phyloP scores from a whole-genome alignment of 2,888 invertebrate genomes.

The Stenchaetothrips biformis region DNA sequence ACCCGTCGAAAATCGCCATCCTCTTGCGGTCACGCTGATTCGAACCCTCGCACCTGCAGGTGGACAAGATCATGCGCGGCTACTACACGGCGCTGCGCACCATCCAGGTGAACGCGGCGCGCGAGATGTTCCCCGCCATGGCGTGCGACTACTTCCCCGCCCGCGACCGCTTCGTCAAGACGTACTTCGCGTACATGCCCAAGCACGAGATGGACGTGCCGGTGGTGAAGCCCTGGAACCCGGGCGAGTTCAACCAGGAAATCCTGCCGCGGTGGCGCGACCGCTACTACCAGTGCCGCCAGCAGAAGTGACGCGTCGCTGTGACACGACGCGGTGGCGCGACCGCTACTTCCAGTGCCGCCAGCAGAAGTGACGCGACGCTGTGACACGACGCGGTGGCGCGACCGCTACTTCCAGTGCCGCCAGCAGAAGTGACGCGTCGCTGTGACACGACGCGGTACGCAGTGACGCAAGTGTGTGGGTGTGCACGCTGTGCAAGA shows the following conservation, averaged over 20 bases:
- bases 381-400: background rate
- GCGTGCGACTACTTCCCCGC: constrained; percentile 14
- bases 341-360: constrained; percentile 6
- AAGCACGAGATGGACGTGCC: background rate
- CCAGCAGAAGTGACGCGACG: background rate
- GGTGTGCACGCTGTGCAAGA: background rate
- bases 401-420: constrained; percentile 10
- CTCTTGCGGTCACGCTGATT: background rate
- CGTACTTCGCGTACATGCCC: constrained; percentile 22
- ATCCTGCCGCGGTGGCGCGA: background rate
- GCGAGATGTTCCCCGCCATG: constrained; percentile 15
- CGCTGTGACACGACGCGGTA: no score
- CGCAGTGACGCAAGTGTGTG: background rate
- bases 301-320: background rate
- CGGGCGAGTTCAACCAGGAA: background rate
- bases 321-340: background rate
- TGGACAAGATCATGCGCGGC: background rate
- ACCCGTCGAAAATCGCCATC: no score
- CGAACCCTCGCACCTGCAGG: background rate
- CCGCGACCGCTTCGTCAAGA: background rate
- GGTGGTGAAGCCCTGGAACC: background rate
- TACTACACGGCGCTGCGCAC: constrained; percentile 12
- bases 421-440: background rate
- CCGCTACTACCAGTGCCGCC: constrained; percentile 8
- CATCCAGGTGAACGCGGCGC: constrained; percentile 7